phyloP scores from a whole-genome alignment of 2,888 invertebrate species.

The Tipula unca region DNA sequence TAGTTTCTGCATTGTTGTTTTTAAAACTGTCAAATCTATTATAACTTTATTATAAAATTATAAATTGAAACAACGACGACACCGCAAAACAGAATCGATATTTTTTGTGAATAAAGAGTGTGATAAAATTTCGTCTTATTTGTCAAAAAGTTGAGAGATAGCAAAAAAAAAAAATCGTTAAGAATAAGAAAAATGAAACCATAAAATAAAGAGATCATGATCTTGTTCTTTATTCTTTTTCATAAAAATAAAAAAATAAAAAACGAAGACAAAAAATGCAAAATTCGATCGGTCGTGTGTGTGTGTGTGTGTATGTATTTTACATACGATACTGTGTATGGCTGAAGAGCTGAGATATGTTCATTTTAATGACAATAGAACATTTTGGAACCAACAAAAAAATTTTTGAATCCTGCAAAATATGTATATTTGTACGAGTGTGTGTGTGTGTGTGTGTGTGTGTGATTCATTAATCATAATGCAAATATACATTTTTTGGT shows the following conservation, averaged over 20 bases:
- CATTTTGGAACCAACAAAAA: background rate
- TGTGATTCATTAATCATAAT: background rate
- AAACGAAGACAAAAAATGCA: background rate
- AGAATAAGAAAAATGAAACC: constrained; percentile 8
- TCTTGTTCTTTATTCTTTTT: background rate
- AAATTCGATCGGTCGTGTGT: background rate
- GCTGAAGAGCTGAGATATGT: background rate
- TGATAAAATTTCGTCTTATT: background rate
- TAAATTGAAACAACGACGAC: background rate
- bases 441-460: background rate
- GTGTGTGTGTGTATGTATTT: background rate
- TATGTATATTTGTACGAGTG: background rate
- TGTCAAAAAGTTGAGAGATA: constrained; percentile 8
- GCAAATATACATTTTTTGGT: background rate
- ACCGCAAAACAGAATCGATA: background rate
- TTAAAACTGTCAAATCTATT: background rate
- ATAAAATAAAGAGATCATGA: constrained; percentile 14
- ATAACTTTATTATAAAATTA: background rate
- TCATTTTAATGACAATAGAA: background rate
- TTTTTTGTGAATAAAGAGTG: background rate
- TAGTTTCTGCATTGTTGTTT: background rate
- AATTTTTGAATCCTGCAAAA: background rate
- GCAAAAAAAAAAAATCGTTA: background rate
- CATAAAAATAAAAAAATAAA: background rate
- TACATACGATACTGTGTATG: background rate